Percentiles rank a stretch among this genome's conserved stretches.
phyloP scores from a whole-genome alignment of 2,888 invertebrate species.

The Lasioglossum pauxillum region DNA sequence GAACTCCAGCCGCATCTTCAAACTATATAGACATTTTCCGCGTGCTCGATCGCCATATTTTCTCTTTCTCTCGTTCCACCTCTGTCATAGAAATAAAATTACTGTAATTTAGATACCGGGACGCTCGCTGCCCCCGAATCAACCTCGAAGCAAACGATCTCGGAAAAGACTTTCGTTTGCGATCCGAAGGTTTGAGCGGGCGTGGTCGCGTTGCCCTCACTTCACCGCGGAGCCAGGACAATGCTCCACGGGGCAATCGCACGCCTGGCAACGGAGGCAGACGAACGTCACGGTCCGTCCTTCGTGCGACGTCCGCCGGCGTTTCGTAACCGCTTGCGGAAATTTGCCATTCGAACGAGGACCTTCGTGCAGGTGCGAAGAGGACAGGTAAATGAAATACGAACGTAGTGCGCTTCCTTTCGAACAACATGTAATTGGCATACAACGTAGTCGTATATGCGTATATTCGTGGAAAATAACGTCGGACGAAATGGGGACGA shows the following conservation, averaged over 20 bases:
- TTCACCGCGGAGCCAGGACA: background rate
- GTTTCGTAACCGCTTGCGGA: background rate
- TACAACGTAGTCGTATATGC: conserved; percentile 25
- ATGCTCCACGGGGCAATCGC: background rate
- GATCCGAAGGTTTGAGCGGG: background rate
- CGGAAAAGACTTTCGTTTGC: background rate
- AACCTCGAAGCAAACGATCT: background rate
- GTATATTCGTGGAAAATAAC: conserved; percentile 27
- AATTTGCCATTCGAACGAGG: background rate
- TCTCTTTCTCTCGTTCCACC: background rate
- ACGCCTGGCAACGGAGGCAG: background rate
- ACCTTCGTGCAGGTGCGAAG: background rate
- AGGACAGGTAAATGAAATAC: background rate
- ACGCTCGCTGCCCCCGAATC: background rate
- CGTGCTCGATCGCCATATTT: background rate
- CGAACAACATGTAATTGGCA: conserved; percentile 51
- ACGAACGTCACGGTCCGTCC: background rate
- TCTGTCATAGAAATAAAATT: background rate
- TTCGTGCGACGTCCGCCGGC: background rate
- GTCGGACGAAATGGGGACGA: background rate
- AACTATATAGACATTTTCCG: background rate
- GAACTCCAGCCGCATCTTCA: background rate
- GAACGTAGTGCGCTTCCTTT: background rate
- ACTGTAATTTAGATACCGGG: background rate
- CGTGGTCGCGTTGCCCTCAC: background rate